These are phyloP conservation scores for Pogonomyrmex californicus DNA, from an alignment of 1,140 invertebrate genomes.

Conservation along the genomic window DNA sequence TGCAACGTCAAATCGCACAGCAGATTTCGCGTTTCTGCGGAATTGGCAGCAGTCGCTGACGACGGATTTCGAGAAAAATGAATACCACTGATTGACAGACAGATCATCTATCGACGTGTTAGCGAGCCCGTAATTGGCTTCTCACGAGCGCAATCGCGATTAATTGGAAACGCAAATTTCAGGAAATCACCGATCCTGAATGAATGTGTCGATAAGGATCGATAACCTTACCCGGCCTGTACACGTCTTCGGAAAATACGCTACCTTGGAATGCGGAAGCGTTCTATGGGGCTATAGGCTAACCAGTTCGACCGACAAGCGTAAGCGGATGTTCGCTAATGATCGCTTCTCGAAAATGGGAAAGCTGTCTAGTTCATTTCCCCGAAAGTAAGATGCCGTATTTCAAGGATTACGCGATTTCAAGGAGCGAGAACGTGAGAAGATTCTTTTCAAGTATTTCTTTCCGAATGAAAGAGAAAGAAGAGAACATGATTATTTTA, in stretches of 20 bases:
- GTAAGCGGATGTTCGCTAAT: neutral
- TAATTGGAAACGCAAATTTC: constrained; percentile 23
- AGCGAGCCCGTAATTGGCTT: constrained; percentile 6
- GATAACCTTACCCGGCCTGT: constrained; percentile 29
- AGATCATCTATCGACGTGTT: neutral
- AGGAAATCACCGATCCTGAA: constrained; percentile 18
- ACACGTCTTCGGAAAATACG: constrained; percentile 48
- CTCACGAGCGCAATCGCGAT: neutral
- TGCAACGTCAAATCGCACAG: neutral
- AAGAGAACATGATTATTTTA: too few relatives aligned
- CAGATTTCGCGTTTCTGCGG: neutral
- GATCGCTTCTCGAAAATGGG: constrained; percentile 9
- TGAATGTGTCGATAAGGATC: constrained; percentile 16
- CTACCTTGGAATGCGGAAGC: constrained; percentile 33
- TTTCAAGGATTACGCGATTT: neutral
- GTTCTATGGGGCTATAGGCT: neutral
- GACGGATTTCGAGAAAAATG: constrained; percentile 34
- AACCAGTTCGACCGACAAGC: constrained; percentile 35
- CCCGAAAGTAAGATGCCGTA: neutral
- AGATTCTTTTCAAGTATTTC: neutral
- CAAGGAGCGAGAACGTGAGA: neutral
- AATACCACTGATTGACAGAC: neutral
- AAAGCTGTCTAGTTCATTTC: neutral
- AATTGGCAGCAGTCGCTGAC: constrained; percentile 25
- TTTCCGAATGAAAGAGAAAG: neutral